Evolutionary conservation across 2,888 invertebrate species (phyloP).

Genomic region (Oxyteleia sp.): DNA sequence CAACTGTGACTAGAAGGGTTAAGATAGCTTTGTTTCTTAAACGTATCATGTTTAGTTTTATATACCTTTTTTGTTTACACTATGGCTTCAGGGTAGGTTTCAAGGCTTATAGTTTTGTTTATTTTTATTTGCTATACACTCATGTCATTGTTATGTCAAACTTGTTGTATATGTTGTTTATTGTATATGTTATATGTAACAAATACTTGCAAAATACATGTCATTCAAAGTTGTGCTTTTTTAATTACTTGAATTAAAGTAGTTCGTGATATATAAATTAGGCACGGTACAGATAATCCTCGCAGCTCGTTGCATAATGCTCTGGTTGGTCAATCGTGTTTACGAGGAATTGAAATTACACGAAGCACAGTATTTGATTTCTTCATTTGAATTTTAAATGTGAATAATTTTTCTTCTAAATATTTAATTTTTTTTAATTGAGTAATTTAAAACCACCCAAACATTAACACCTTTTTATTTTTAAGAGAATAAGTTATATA

Average conservation of each 20-base stretch:
- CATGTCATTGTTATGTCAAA: constrained; percentile 1
- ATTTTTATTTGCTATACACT: background rate
- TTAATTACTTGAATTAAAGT: background rate
- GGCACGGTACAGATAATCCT: constrained; percentile 11
- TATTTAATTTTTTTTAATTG: too few relatives aligned
- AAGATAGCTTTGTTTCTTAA: constrained; percentile 82
- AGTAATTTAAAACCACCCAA: too few relatives aligned
- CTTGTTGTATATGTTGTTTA: background rate
- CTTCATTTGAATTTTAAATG: too few relatives aligned
- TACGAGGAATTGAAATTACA: constrained; percentile 8
- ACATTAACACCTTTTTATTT: too few relatives aligned
- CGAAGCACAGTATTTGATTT: background rate
- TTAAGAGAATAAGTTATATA: too few relatives aligned
- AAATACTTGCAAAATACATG: too few relatives aligned
- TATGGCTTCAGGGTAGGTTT: too few relatives aligned
- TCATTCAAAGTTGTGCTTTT: background rate
- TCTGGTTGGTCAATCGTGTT: constrained; percentile 9
- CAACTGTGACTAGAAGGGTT: constrained; percentile 59
- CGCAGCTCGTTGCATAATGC: constrained; percentile 35
- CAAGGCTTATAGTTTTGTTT: too few relatives aligned
- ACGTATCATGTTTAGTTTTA: constrained; percentile 78
- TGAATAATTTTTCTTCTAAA: too few relatives aligned
- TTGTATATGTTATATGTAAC: too few relatives aligned
- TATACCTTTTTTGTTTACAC: too few relatives aligned
- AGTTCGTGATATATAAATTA: constrained; percentile 33